phyloP scores from a whole-genome alignment of 2,113 vertebrate species.

The Cheirogaleus medius region DNA sequence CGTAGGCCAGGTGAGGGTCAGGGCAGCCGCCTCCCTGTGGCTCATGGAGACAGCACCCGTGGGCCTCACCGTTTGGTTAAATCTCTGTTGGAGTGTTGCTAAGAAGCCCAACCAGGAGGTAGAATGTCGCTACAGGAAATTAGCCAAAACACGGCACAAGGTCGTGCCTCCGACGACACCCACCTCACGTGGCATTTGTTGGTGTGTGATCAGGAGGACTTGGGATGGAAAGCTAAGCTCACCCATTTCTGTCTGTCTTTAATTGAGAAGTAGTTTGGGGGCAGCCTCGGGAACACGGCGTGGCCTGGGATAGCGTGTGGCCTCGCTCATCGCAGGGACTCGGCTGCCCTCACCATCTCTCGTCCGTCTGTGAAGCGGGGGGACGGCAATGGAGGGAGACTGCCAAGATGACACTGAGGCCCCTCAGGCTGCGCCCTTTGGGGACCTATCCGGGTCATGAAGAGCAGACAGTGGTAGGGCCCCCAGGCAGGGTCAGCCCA shows the following conservation, averaged over 20 bases:
- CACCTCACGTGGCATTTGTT: accelerated
- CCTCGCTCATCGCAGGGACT: too few species aligned
- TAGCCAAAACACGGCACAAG: accelerated
- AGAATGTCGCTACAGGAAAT: neutral
- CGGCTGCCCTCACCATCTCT: neutral
- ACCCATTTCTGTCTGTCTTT: accelerated
- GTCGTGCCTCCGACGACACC: accelerated
- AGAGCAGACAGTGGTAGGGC: neutral
- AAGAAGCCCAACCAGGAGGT: neutral
- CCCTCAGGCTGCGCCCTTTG: neutral
- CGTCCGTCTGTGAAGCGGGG: neutral
- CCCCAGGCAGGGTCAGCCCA: neutral
- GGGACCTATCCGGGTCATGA: neutral
- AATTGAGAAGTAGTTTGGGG: neutral
- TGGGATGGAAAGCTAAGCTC: neutral
- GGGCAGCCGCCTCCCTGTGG: neutral
- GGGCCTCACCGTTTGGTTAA: neutral
- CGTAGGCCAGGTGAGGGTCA: neutral
- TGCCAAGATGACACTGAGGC: too few species aligned
- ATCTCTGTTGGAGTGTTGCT: neutral
- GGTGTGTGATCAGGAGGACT: neutral
- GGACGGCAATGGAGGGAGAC: neutral
- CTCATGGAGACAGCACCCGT: accelerated
- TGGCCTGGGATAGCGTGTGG: too few species aligned
- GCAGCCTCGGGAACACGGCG: accelerated